Base-by-base conservation (phyloP, 2,797 vertebrate genomes). In the Notoglanidium macrostoma region DNA sequence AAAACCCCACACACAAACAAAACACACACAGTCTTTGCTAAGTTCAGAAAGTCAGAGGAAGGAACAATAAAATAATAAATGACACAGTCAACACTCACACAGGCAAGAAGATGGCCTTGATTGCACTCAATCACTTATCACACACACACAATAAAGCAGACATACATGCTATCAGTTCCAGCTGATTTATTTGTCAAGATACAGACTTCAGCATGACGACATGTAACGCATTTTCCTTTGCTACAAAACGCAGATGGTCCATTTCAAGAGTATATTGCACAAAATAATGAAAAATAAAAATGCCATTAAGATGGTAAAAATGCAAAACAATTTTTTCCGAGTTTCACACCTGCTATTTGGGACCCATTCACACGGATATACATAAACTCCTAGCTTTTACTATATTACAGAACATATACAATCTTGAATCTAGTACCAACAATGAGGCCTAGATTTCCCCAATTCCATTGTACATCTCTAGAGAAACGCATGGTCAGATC, bases 371-470 rank as follows among this genome's bases (percentile, higher is more conserved):
- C 96, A 97, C 96, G 94, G 95, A 97, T 96, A 96, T 96, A 97
- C 97, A 97, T 96, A 96, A 96, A 97, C 90, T 95, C 96, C 96
- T 97, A 92, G 90, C 91, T 92, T 86, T 94, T 90, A 96, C 96
- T 97, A 97, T 97, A 94, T 96, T 97, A 97, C 96, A 98, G 95
- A 97, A 97, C 97, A 97, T 97, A 94, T 97, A 98, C 97, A 97
- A 94, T 96, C 96, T 96, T 95, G 95, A 95, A 95, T 95, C 97
- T 96, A 96, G 95, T 96, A 96, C 97, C 96, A 96, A 96, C 96
- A 96, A 96, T 95, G 95, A 96, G 96, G 96, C 97, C 96, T 97
- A 96, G 94, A 95, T 95, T 96, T 96, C 95, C 90, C 90, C 91
- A 92, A 91, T 90, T 92, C 87, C 92, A 90, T 85, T 89, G 83